phyloP scores from a whole-genome alignment of 2,797 vertebrate species.

The Lepilemur ruficaudatus region DNA sequence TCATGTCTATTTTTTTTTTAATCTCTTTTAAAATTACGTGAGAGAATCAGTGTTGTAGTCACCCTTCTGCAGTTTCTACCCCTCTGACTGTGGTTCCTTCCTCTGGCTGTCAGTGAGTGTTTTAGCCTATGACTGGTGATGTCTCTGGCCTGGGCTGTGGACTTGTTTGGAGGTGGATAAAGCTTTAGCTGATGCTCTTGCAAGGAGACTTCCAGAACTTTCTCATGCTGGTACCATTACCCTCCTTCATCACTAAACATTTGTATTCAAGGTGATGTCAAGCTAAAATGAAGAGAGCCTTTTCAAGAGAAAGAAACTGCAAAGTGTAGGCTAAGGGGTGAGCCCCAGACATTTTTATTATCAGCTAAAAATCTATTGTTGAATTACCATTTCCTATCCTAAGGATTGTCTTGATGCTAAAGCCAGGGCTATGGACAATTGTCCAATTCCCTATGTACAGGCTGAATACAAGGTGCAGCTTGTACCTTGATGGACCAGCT shows the following conservation, averaged over 20 bases:
- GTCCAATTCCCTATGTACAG: neutral
- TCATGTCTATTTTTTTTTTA: neutral
- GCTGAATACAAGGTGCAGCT: neutral
- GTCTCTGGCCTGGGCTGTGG: neutral
- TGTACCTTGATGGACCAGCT: neutral
- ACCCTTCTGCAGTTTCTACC: neutral
- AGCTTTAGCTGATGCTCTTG: neutral
- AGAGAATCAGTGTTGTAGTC: neutral
- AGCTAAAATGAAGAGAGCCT: neutral
- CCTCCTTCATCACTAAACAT: neutral
- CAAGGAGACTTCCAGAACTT: neutral
- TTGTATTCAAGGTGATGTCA: neutral
- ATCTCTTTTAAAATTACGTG: neutral
- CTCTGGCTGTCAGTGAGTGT: neutral
- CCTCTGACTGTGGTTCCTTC: neutral
- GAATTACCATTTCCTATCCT: neutral
- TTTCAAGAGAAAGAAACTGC: neutral
- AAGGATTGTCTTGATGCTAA: neutral
- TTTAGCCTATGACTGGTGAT: neutral
- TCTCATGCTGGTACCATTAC: neutral
- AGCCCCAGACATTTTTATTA: neutral
- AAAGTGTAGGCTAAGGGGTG: neutral
- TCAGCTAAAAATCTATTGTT: neutral
- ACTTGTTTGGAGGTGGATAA: neutral
- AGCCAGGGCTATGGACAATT: neutral